Evolutionary conservation across 2,797 vertebrate species (phyloP).

Genomic region (Sebastolobus altivelis): DNA sequence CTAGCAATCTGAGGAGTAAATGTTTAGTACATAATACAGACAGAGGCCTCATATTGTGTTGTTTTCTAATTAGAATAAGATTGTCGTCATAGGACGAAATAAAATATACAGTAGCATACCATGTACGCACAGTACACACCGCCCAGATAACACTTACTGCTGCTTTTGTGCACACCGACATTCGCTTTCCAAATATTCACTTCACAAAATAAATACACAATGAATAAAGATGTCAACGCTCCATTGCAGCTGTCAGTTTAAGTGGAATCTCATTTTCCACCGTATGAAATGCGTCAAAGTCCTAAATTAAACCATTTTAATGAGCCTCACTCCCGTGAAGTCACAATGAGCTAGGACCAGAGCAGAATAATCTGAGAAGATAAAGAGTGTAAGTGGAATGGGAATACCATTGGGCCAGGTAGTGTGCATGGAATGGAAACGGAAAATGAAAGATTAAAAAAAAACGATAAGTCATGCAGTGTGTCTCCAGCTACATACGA

Average conservation of each 20-base stretch:
- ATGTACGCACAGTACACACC: background rate
- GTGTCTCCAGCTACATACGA: constrained; percentile 16
- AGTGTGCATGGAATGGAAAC: background rate
- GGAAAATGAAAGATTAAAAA: background rate
- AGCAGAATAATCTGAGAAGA: background rate
- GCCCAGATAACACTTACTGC: background rate
- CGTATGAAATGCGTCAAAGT: background rate
- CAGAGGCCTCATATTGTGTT: background rate
- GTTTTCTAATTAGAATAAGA: background rate
- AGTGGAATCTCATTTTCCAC: background rate
- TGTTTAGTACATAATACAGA: background rate
- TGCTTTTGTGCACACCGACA: background rate
- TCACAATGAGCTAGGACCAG: background rate
- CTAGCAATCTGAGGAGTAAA: background rate
- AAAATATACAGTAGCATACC: background rate
- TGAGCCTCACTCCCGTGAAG: background rate
- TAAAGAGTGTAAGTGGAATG: background rate
- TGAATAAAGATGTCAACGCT: background rate
- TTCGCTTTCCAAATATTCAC: background rate
- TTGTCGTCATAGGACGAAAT: constrained; percentile 6
- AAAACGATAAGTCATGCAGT: background rate
- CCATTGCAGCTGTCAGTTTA: background rate
- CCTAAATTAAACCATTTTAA: background rate
- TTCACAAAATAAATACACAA: constrained; percentile 5
- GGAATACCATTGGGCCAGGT: background rate